A percentile compares a stretch with the other conserved stretches of the same genome.
Evolutionary conservation across 2,113 vertebrate species (phyloP).

Genomic region (Sarotherodon lohbergeri): DNA sequence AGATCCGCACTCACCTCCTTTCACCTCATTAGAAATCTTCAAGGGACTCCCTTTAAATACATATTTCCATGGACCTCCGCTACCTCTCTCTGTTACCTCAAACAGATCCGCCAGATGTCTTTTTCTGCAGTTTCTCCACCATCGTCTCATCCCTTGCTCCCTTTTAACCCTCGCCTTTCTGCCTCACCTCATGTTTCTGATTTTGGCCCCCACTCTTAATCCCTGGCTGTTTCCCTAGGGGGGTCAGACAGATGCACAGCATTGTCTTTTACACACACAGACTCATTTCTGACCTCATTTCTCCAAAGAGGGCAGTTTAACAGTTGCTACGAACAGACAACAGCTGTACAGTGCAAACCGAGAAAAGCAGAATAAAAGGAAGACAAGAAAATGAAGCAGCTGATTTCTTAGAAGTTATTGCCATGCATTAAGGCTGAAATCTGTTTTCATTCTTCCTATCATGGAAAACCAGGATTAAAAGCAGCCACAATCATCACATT

Average conservation of each 20-base stretch:
- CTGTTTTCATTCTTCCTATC: not conserved
- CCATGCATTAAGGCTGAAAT: not conserved
- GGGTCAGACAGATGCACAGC: constrained; percentile 47
- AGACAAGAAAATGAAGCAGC: not conserved
- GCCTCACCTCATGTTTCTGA: constrained; percentile 23
- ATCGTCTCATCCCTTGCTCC: not conserved
- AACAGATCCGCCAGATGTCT: constrained; percentile 43
- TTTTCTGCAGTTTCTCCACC: not conserved
- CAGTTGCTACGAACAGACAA: constrained; percentile 4
- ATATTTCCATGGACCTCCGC: not conserved
- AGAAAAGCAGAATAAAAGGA: not conserved
- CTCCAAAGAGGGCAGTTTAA: constrained; percentile 20
- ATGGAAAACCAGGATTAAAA: not conserved
- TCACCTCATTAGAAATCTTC: constrained; percentile 47
- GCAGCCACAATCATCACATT: not conserved
- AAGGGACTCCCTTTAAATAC: constrained; percentile 1
- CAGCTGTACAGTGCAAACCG: constrained; percentile 13
- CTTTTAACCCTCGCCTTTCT: constrained; percentile 36
- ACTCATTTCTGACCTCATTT: constrained; percentile 36
- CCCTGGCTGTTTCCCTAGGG: constrained; percentile 34
- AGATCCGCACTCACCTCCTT: constrained; percentile 12
- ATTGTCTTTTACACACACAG: not conserved
- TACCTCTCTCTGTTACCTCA: not conserved
- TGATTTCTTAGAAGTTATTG: not conserved
- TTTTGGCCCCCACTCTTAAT: not conserved